Evolutionary conservation across 1,140 invertebrate species (phyloP), one percentile per base, ranked within the genome.

Genomic region (Aphaenogaster rudis): DNA sequence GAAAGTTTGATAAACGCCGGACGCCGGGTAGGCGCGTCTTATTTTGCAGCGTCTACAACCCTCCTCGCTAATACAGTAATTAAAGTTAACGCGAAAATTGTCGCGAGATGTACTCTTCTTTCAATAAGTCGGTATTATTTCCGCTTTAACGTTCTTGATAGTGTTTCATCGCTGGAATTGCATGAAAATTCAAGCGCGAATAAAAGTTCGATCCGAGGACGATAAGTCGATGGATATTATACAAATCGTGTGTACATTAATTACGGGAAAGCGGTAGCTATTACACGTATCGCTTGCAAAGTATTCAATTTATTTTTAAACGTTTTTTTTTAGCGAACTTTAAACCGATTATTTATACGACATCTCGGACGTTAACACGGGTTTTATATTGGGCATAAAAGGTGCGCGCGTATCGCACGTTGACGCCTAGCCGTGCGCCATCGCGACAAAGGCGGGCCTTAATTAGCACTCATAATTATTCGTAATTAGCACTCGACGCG

Each of bases 401-500:
- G 71, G 71, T 72, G 45, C 57, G 39, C 42, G 61, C 77, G 54
- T 74, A 76, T 88, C 57, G 80, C 87, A 88, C 87, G 86, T 84
- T 69, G 76, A 78, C 66, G 77, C 71, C 78, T 81, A 59, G 54
- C 64, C 57, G 76, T 87, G 79, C 39, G 76, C 64, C 78, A 79
- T 63, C 78, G 67, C 61, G 57, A 71, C 88, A 90, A 91, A 88
- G 88, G 88, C 88, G 78, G 88, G 88, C 88, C 93, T 93, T 94
- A 94, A 94, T 94, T 94, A 94, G 92, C 86, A 88, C 93, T 93
- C 93, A 91, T 93, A 93, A 94, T 94, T 93, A 94, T 93, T 93
- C 93, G 84, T 93, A 94, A 94, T 93, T 92, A 94, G 93, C 88
- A 92, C 90, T 93, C 87, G 90, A 76, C 90, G 79, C 36, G 39